Evolutionary conservation across 2,113 vertebrate species (phyloP).

Genomic region (Paralichthys olivaceus): DNA sequence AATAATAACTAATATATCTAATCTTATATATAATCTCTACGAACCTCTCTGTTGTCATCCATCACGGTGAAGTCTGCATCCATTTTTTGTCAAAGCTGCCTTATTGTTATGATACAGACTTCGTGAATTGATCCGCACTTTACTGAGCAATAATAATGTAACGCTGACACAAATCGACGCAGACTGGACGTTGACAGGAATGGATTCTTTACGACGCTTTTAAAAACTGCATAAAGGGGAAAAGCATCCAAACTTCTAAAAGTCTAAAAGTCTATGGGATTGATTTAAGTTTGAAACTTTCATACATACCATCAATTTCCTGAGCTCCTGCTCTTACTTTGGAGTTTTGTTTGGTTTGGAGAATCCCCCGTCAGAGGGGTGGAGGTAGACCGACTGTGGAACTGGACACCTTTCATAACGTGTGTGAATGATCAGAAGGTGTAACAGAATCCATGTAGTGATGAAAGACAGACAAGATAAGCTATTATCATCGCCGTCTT

Average conservation of each 20-base stretch:
- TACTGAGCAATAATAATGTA: not conserved
- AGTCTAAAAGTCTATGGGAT: not conserved
- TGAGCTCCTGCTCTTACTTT: not conserved
- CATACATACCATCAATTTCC: not conserved
- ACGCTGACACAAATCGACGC: not conserved
- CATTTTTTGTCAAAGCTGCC: not conserved
- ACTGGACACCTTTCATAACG: constrained; percentile 33
- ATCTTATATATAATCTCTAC: too few species aligned
- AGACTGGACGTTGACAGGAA: constrained; percentile 8
- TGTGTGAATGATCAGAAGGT: constrained; percentile 2
- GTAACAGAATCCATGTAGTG: constrained; percentile 18
- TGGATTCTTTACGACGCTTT: not conserved
- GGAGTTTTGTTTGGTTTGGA: not conserved
- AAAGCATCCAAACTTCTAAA: not conserved
- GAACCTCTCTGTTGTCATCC: too few species aligned
- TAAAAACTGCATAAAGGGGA: too few species aligned
- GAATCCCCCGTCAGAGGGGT: not conserved
- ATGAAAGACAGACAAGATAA: not conserved
- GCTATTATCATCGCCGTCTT: not conserved
- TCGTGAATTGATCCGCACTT: not conserved
- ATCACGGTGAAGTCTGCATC: too few species aligned
- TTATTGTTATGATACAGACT: not conserved
- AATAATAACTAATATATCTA: too few species aligned
- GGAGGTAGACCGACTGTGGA: constrained; percentile 21
- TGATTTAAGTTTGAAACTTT: too few species aligned